phyloP scores from a whole-genome alignment of 2,113 vertebrate genomes.

The Paradoxurus hermaphroditus region DNA sequence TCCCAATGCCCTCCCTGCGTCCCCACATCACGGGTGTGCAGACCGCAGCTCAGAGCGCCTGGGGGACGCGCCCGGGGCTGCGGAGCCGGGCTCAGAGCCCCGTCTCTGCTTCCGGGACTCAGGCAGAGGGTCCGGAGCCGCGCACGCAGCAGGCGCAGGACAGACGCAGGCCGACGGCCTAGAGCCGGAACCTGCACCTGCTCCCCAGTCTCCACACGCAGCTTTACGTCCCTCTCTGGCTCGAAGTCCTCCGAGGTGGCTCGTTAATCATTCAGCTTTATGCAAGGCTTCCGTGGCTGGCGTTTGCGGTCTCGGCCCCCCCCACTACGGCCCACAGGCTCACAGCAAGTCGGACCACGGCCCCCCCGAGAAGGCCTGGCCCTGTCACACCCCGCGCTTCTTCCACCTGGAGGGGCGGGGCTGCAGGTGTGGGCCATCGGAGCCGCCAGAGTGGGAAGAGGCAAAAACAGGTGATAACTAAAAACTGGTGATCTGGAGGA shows the following conservation, averaged over 20 bases:
- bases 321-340: accelerated
- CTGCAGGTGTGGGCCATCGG: neutral
- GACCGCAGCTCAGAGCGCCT: neutral
- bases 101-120: neutral
- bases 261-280: accelerated
- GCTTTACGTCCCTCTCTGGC: too few species aligned
- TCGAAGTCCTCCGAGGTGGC: neutral
- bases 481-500: neutral
- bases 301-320: accelerated
- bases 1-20: accelerated
- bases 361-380: neutral
- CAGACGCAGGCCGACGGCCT: accelerated
- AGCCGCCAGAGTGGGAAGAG: neutral
- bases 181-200: accelerated
- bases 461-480: neutral
- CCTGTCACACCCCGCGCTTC: neutral
- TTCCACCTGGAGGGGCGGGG: neutral
- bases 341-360: neutral
- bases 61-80: neutral
- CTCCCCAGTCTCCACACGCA: neutral
- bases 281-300: accelerated
- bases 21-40: accelerated
- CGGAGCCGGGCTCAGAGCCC: neutral
- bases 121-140: too few species aligned
- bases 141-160: accelerated